These are phyloP conservation scores for Sternotherus odoratus DNA, from an alignment of 2,797 vertebrate genomes.

Conservation along the genomic window DNA sequence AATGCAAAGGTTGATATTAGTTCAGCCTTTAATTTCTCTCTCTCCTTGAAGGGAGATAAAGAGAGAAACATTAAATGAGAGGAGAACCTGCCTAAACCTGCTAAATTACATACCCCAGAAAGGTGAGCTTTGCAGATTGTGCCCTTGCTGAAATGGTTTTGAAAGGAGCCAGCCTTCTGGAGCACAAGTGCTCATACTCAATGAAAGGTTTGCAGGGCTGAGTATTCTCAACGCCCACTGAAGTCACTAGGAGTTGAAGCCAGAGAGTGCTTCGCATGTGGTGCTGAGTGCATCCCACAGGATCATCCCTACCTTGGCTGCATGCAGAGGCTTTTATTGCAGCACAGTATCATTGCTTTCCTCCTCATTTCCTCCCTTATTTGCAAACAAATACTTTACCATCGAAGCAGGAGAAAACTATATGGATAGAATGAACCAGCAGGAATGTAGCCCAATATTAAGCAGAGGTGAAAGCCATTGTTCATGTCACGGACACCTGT, in stretches of 20 bases:
- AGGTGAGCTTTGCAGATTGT: conserved; percentile 4
- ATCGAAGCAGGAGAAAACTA: background rate
- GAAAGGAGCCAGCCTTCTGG: conserved; percentile 15
- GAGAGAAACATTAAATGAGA: background rate
- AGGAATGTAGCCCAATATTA: background rate
- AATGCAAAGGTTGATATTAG: accelerated
- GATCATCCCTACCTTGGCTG: background rate
- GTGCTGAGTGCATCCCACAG: background rate
- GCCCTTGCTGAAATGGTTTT: conserved; percentile 29
- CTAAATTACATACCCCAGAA: background rate
- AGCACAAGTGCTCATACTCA: conserved; percentile 2
- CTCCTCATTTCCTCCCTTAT: background rate
- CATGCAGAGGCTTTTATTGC: background rate
- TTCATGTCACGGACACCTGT: background rate
- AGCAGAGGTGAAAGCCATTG: background rate
- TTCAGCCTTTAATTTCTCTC: background rate
- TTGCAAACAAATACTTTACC: background rate
- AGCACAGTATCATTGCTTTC: background rate
- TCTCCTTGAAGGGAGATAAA: background rate
- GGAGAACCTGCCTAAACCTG: background rate
- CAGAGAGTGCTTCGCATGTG: background rate
- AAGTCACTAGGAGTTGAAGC: background rate
- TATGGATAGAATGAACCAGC: background rate
- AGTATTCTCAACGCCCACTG: background rate
- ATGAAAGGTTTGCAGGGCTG: conserved; percentile 10